phyloP scores from a whole-genome alignment of 2,888 invertebrate genomes.

The Poecilobothrus nobilitatus region DNA sequence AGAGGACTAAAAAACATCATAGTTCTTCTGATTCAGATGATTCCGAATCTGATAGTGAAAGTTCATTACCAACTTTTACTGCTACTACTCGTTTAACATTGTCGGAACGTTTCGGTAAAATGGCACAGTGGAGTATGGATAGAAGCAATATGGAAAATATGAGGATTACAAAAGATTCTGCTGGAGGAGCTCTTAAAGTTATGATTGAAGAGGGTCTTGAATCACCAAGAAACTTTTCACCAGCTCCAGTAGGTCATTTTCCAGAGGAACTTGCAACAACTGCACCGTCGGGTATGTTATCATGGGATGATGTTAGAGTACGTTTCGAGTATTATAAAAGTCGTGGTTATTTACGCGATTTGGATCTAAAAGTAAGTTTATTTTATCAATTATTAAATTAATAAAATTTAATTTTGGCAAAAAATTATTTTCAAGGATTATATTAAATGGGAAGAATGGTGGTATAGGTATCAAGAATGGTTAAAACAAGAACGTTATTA shows the following conservation, averaged over 20 bases:
- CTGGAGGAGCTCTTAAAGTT: slow-evolving; percentile 65
- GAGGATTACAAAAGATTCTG: slow-evolving; percentile 71
- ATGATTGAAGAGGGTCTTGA: slow-evolving; percentile 61
- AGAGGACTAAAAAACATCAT: slow-evolving; percentile 28
- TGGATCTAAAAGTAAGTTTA: slow-evolving; percentile 39
- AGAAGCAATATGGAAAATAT: slow-evolving; percentile 75
- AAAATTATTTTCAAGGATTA: slow-evolving; percentile 53
- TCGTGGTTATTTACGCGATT: slow-evolving; percentile 71
- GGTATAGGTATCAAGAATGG: slow-evolving; percentile 86
- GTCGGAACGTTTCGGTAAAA: slow-evolving; percentile 82
- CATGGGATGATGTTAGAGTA: slow-evolving; percentile 84
- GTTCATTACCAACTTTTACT: slow-evolving; percentile 53
- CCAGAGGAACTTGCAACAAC: slow-evolving; percentile 67
- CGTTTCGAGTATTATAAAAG: slow-evolving; percentile 85
- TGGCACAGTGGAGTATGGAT: slow-evolving; percentile 85
- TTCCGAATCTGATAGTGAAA: slow-evolving; percentile 48
- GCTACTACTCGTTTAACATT: slow-evolving; percentile 61
- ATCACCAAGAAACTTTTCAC: slow-evolving; percentile 53
- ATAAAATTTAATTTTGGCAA: not conserved
- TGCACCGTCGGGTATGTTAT: slow-evolving; percentile 61
- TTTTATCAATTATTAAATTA: not conserved
- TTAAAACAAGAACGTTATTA: slow-evolving; percentile 53
- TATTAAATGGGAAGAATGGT: slow-evolving; percentile 91
- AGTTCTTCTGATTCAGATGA: slow-evolving; percentile 55
- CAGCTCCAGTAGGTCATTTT: slow-evolving; percentile 66